phyloP scores from a whole-genome alignment of 2,888 invertebrate species.

The Epinotia demarniana region DNA sequence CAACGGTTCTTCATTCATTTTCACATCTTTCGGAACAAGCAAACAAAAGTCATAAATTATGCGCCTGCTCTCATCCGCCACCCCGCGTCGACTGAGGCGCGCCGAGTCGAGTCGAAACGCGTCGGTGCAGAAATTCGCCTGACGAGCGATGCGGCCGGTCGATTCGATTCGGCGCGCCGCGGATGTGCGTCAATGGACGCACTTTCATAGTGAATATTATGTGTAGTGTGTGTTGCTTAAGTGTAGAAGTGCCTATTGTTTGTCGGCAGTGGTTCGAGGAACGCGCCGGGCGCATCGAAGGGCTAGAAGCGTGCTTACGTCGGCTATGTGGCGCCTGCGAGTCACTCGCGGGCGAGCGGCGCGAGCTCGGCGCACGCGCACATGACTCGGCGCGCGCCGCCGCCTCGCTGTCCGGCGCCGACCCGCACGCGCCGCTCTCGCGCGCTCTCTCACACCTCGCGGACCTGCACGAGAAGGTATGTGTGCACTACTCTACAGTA shows the following conservation, averaged over 20 bases:
- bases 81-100: too few relatives aligned
- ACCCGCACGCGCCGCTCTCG: slow-evolving; percentile 96
- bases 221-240: too few relatives aligned
- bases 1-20: too few relatives aligned
- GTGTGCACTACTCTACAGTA: slow-evolving; percentile 69
- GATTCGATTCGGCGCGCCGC: too few relatives aligned
- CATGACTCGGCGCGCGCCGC: slow-evolving; percentile 95
- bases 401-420: slow-evolving; percentile 93
- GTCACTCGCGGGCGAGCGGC: slow-evolving; percentile 92
- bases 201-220: too few relatives aligned
- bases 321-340: slow-evolving; percentile 95
- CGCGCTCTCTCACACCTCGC: slow-evolving; percentile 93
- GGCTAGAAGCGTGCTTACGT: slow-evolving; percentile 93
- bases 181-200: too few relatives aligned
- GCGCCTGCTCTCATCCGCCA: too few relatives aligned
- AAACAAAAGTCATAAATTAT: too few relatives aligned
- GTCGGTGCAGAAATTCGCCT: too few relatives aligned
- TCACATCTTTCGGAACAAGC: too few relatives aligned
- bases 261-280: slow-evolving; percentile 98
- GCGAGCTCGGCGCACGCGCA: slow-evolving; percentile 91
- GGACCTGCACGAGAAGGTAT: slow-evolving; percentile 87
- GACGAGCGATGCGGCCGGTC: too few relatives aligned
- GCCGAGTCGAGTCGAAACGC: too few relatives aligned
- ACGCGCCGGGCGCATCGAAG: slow-evolving; percentile 95
- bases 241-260: slow-evolving; percentile 9